These are phyloP conservation scores for Tragelaphus scriptus DNA, from an alignment of 2,113 vertebrate genomes.

Conservation along the genomic window DNA sequence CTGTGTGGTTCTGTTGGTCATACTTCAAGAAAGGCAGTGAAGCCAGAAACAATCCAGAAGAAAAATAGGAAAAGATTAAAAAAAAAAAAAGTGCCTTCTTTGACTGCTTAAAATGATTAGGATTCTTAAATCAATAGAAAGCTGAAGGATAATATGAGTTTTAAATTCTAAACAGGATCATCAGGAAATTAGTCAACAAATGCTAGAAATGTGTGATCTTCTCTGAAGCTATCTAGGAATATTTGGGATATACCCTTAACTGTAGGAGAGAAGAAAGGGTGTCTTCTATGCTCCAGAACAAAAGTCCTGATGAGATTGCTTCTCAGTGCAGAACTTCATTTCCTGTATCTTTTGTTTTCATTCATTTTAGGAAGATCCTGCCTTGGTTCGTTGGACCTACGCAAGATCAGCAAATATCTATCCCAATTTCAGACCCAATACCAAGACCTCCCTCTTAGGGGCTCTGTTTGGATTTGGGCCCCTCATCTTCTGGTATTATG, in stretches of 20 bases:
- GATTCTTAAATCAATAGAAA: slow-evolving; percentile 33
- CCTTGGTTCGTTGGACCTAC: slow-evolving; percentile 86
- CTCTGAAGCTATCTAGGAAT: not conserved
- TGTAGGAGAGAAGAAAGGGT: not conserved
- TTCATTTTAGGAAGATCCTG: slow-evolving; percentile 88
- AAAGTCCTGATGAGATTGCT: not conserved
- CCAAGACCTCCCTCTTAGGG: slow-evolving; percentile 88
- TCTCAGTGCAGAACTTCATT: not conserved
- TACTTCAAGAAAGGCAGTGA: not conserved
- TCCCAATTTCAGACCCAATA: slow-evolving; percentile 82
- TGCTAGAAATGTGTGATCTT: slow-evolving; percentile 9
- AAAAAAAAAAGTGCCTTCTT: not conserved
- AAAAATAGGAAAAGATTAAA: not conserved
- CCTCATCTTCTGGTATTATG: slow-evolving; percentile 77
- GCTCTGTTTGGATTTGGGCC: slow-evolving; percentile 79
- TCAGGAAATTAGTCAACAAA: not conserved
- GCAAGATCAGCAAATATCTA: slow-evolving; percentile 84
- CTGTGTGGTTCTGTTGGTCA: not conserved
- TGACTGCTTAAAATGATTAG: not conserved
- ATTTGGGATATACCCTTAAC: not conserved
- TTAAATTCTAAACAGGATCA: not conserved
- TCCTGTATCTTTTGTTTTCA: not conserved
- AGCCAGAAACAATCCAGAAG: not conserved
- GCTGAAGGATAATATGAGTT: not conserved
- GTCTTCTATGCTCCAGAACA: not conserved